Evolutionary conservation across 2,797 vertebrate genomes (phyloP).

Genomic region (Serranus cabrilla): DNA sequence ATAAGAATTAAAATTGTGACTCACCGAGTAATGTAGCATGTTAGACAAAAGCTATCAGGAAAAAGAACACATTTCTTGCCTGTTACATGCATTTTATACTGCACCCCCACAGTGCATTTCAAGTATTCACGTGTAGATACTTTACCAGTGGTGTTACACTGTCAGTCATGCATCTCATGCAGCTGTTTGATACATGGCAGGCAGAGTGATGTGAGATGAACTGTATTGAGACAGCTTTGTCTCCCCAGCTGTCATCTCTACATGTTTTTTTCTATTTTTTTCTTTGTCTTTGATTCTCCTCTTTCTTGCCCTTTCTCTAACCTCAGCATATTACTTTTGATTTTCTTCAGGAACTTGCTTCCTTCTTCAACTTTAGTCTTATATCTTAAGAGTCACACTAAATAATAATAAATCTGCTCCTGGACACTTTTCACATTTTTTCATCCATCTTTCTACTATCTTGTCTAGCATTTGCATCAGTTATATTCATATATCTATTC

Average conservation of each 20-base stretch:
- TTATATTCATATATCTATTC: neutral
- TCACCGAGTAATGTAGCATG: neutral
- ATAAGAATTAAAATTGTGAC: too few relatives aligned
- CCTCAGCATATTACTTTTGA: neutral
- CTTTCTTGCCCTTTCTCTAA: constrained; percentile 2
- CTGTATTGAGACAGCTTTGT: constrained; percentile 8
- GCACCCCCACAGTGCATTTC: constrained; percentile 1
- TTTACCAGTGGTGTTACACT: constrained; percentile 6
- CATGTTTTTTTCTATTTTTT: neutral
- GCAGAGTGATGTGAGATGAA: constrained; percentile 24
- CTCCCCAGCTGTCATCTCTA: constrained; percentile 23
- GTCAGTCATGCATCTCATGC: constrained; percentile 27
- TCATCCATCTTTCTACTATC: neutral
- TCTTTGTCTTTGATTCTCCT: constrained; percentile 1
- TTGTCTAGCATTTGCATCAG: neutral
- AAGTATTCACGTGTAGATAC: neutral
- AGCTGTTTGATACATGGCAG: constrained; percentile 11
- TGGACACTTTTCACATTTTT: neutral
- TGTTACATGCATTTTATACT: neutral
- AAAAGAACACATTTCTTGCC: neutral
- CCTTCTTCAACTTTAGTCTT: neutral
- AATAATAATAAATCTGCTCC: neutral
- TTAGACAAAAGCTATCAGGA: neutral
- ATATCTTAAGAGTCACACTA: neutral
- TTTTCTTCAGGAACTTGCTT: constrained; percentile 15